phyloP scores from a whole-genome alignment of 53 echinoderm and acorn worm species.

The Glandiceps talaboti region DNA sequence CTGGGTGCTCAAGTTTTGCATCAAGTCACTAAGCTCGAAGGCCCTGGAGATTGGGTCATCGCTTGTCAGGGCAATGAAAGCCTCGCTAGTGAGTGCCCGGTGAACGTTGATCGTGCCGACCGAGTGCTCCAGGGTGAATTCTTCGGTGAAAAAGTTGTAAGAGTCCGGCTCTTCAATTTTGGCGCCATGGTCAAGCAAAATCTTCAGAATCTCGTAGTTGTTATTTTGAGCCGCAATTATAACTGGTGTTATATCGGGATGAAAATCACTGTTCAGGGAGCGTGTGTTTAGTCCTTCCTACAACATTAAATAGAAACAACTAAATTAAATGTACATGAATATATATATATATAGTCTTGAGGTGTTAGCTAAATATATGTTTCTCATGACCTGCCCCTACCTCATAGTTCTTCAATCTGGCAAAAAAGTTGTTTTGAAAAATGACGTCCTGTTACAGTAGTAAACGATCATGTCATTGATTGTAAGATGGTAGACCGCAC shows the following conservation, averaged over 20 bases:
- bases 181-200: not conserved
- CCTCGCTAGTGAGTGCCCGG: not conserved
- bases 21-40: slow-evolving; percentile 11
- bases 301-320: not conserved
- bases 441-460: too few species aligned
- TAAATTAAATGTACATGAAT: too few species aligned
- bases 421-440: too few species aligned
- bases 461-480: too few species aligned
- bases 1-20: not conserved
- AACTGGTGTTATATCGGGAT: not conserved
- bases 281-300: not conserved
- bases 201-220: not conserved
- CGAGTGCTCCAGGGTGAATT: not conserved
- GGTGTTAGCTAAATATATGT: too few species aligned
- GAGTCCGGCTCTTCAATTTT: not conserved
- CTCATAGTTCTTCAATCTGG: too few species aligned
- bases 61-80: not conserved
- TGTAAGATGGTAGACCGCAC: too few species aligned
- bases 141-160: not conserved
- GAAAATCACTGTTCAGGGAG: not conserved
- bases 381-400: too few species aligned
- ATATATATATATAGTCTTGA: too few species aligned
- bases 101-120: not conserved
- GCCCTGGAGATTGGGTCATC: not conserved
- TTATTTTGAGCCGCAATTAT: not conserved